Conservation (phyloP, 2,797 vertebrate genomes). For the Bovichtus diacanthus region DNA sequence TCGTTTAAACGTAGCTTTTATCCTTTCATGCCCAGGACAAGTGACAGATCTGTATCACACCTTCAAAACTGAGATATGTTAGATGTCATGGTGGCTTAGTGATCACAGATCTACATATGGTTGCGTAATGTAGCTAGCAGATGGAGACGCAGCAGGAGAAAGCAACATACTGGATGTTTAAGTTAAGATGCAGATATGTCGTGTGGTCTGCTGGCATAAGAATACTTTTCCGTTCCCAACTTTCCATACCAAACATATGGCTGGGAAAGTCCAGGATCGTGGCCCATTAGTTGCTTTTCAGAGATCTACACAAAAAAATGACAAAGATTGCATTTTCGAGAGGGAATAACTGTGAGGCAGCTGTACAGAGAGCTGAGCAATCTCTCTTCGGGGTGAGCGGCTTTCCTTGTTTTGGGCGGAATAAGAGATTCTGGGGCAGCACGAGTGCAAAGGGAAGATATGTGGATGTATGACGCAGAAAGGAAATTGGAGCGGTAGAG, state of each 20-base stretch:
- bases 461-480: background rate
- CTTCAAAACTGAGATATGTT: background rate
- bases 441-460: background rate
- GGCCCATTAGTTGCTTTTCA: conserved; percentile 28
- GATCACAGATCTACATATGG: conserved; percentile 14
- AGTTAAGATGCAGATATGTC: background rate
- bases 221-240: background rate
- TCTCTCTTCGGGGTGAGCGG: conserved; percentile 27
- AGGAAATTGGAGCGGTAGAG: conserved; percentile 52
- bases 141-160: conserved; percentile 4
- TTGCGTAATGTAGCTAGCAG: background rate
- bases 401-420: conserved; percentile 41
- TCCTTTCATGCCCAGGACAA: conserved; percentile 3
- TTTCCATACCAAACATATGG: background rate
- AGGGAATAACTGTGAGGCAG: conserved; percentile 29
- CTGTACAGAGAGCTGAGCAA: conserved; percentile 29
- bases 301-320: conserved; percentile 32
- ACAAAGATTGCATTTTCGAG: conserved; percentile 49
- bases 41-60: conserved; percentile 11
- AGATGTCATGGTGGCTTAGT: background rate
- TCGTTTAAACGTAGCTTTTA: conserved; percentile 23
- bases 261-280: background rate
- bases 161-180: background rate
- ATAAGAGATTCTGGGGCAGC: conserved; percentile 25
- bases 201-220: background rate